Base-by-base conservation (phyloP, 2,797 vertebrate genomes). In the Tenualosa thibaudeaui region DNA sequence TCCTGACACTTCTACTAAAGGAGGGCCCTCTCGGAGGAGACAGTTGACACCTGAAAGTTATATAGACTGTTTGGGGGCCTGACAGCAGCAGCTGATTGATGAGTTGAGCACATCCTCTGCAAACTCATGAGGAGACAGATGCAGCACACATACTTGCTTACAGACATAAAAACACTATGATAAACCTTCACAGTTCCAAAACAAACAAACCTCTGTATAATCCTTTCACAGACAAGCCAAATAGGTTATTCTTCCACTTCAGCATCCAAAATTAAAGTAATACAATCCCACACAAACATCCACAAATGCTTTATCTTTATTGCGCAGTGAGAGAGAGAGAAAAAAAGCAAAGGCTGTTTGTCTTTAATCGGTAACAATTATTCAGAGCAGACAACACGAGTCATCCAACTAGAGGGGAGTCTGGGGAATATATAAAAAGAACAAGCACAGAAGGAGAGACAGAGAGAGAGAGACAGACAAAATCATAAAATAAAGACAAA, bases 291-390 rank as follows among this genome's bases (percentile, higher is more conserved):
- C 68, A 75, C 68, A 40, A 71, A 71, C 65, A 71, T 37, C 65
- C 26, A 24, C 65, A 71, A 37, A 71, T 71, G 65, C 26, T 37
- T 71, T 71, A 75, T 75, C 68, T 75, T 31, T 40, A 75, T 75
- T 75, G 15, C 68, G 37, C 68, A 40, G 68, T n/a, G 37, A 24
- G 8, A n/a, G n/a, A 53, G 37, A 43, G 51, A 24, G 8, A n/a
- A 81, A 85, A 24, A 50, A 68, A 40, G 31, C 31, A 15, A 54
- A 53, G 81, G 43, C 46, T 62, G 84, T 56, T 50, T 62, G 22
- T 58, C 90, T 89, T 89, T 92, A 93, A 94, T 93, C 90, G 84
- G 90, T 93, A 94, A 93, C 93, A 94, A 93, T 94, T 93, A 93
- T 93, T 93, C 93, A 91, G 88, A 94, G 93, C 92, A 92, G 89